Evolutionary conservation across 2,888 invertebrate species (phyloP).

Genomic region (Hemicrepidius hirtus): DNA sequence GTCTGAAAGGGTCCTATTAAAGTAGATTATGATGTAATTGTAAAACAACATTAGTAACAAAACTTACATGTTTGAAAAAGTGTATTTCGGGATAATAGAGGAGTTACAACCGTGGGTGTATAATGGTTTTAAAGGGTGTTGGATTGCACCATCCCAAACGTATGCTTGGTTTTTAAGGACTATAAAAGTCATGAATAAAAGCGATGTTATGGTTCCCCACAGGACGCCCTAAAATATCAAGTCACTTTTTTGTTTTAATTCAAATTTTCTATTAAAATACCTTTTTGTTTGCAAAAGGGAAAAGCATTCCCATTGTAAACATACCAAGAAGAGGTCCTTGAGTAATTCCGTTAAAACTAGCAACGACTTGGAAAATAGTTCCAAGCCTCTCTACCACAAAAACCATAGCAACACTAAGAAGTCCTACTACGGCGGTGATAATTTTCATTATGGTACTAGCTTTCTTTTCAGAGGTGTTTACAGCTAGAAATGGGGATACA

Average conservation of each 20-base stretch:
- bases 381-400: slow-evolving; percentile 76
- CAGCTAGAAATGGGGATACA: slow-evolving; percentile 74
- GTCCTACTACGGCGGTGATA: slow-evolving; percentile 73
- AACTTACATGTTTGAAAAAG: slow-evolving; percentile 13
- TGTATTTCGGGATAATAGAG: background rate
- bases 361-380: slow-evolving; percentile 76
- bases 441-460: slow-evolving; percentile 78
- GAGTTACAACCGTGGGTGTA: slow-evolving; percentile 48
- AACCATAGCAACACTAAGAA: slow-evolving; percentile 83
- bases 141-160: slow-evolving; percentile 45
- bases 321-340: slow-evolving; percentile 81
- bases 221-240: slow-evolving; percentile 76
- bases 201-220: slow-evolving; percentile 73
- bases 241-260: too few species aligned
- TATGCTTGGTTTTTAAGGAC: slow-evolving; percentile 72
- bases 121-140: slow-evolving; percentile 41
- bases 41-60: background rate
- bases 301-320: slow-evolving; percentile 81
- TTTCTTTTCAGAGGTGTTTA: slow-evolving; percentile 72
- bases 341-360: slow-evolving; percentile 56
- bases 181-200: slow-evolving; percentile 74
- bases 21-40: background rate
- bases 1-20: too few species aligned
- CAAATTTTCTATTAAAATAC: slow-evolving; percentile 69
- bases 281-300: slow-evolving; percentile 78